Percentiles rank a stretch among this genome's conserved stretches.
Evolutionary conservation across 2,797 vertebrate genomes (phyloP).

Genomic region (Acanthurus lineatus): DNA sequence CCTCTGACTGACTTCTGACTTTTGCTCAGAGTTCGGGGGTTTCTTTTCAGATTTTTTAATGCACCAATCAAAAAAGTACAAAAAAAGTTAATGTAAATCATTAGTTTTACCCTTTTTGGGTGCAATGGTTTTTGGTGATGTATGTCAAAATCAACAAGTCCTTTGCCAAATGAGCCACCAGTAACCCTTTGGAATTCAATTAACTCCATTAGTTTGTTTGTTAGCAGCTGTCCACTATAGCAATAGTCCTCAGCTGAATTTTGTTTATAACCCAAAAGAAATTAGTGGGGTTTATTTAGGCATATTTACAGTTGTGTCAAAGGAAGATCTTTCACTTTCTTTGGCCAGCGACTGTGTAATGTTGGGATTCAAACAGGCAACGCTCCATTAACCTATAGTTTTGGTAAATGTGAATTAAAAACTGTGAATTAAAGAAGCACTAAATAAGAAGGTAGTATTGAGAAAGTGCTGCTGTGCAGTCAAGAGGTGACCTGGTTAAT

Average conservation of each 20-base stretch:
- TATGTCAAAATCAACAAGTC: neutral
- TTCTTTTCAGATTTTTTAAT: no score
- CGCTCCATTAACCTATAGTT: neutral
- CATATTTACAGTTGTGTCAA: conserved; percentile 22
- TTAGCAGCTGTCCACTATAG: conserved; percentile 20
- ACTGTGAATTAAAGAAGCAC: neutral
- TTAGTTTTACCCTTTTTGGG: no score
- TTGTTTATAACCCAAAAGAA: conserved; percentile 1
- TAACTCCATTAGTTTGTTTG: conserved; percentile 2
- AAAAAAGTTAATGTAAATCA: no score
- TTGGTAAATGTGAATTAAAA: no score
- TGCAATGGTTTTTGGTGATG: neutral
- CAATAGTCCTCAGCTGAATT: conserved; percentile 10
- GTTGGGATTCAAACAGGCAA: conserved; percentile 13
- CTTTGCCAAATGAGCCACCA: neutral
- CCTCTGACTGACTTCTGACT: no score
- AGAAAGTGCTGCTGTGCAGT: conserved; percentile 10
- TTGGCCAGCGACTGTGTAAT: neutral
- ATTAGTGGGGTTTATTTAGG: conserved; percentile 11
- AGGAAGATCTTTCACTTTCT: conserved; percentile 4
- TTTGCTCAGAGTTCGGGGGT: no score
- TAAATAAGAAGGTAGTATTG: conserved; percentile 27
- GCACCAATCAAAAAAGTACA: no score
- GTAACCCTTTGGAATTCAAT: neutral
- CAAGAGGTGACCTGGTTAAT: conserved; percentile 25